phyloP scores from a whole-genome alignment of 1,140 invertebrate species.

The Drosophila sp. region DNA sequence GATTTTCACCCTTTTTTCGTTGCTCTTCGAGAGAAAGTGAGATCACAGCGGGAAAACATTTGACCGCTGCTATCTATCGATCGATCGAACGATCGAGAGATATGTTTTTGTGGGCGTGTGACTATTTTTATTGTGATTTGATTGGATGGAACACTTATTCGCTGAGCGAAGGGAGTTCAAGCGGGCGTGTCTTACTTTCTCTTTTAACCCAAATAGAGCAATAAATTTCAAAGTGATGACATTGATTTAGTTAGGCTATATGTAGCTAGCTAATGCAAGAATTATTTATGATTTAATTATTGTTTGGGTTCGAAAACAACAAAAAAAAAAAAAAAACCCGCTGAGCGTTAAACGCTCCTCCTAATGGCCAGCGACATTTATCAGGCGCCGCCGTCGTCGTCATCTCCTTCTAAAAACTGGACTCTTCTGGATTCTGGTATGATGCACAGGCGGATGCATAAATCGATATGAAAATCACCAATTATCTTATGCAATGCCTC shows the following conservation, averaged over 20 bases:
- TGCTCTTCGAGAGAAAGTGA: slow-evolving; percentile 39
- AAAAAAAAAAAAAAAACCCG: slow-evolving; percentile 22
- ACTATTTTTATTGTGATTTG: slow-evolving; percentile 74
- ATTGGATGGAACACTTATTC: slow-evolving; percentile 43
- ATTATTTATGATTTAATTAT: slow-evolving; percentile 78
- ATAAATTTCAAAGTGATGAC: slow-evolving; percentile 69
- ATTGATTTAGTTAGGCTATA: slow-evolving; percentile 50
- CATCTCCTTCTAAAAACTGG: neutral
- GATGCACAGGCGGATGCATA: slow-evolving; percentile 67
- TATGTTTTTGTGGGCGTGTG: slow-evolving; percentile 56
- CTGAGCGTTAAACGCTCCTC: slow-evolving; percentile 57
- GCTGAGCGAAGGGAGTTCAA: neutral
- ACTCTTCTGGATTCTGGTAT: neutral
- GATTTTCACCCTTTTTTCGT: slow-evolving; percentile 31
- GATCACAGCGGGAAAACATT: slow-evolving; percentile 40
- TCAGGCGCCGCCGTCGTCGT: slow-evolving; percentile 23
- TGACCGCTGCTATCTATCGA: slow-evolving; percentile 21
- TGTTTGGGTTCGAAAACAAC: slow-evolving; percentile 48
- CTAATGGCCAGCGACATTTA: slow-evolving; percentile 49
- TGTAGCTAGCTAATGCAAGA: neutral
- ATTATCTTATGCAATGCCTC: slow-evolving; percentile 76
- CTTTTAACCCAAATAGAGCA: slow-evolving; percentile 69
- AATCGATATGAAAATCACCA: slow-evolving; percentile 81
- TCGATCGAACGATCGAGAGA: neutral
- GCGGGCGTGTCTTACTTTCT: neutral